phyloP scores from a whole-genome alignment of 2,888 invertebrate species.

The Mythimna lalbum region DNA sequence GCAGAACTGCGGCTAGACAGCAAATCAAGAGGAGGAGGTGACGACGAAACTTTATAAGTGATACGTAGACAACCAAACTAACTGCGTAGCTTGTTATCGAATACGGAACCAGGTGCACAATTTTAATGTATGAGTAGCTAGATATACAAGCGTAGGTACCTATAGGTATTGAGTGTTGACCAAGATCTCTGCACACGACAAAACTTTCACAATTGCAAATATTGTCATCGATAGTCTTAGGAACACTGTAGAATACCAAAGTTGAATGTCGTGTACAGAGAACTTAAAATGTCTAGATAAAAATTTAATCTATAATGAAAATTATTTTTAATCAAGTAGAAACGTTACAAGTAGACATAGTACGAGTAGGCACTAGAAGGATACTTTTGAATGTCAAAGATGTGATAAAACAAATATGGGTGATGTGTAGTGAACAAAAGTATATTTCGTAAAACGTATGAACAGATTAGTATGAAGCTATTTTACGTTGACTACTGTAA shows the following conservation, averaged over 20 bases:
- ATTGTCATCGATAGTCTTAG: conserved; percentile 30
- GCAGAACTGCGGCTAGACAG: conserved; percentile 85
- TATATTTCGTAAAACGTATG: conserved; percentile 55
- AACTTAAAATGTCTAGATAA: conserved; percentile 42
- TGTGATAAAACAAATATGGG: conserved; percentile 72
- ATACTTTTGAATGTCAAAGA: conserved; percentile 67
- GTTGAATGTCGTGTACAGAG: conserved; percentile 29
- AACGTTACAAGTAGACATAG: conserved; percentile 63
- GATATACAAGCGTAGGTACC: conserved; percentile 61
- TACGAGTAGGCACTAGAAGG: conserved; percentile 61
- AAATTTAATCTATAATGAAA: conserved; percentile 23
- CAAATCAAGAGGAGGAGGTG: conserved; percentile 85
- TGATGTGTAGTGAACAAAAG: conserved; percentile 67
- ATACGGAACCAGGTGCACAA: conserved; percentile 75
- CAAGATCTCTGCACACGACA: conserved; percentile 37
- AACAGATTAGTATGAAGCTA: conserved; percentile 56
- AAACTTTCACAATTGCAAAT: conserved; percentile 31
- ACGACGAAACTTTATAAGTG: conserved; percentile 79
- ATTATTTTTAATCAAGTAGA: conserved; percentile 62
- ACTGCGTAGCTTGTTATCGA: conserved; percentile 66
- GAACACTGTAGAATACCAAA: conserved; percentile 32
- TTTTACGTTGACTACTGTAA: conserved; percentile 63
- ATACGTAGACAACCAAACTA: conserved; percentile 41
- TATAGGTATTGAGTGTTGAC: conserved; percentile 64
- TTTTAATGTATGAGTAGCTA: conserved; percentile 68